Evolutionary conservation across 2,113 vertebrate species (phyloP), one percentile per base, ranked within the genome.

Genomic region (Charadrius vociferus): DNA sequence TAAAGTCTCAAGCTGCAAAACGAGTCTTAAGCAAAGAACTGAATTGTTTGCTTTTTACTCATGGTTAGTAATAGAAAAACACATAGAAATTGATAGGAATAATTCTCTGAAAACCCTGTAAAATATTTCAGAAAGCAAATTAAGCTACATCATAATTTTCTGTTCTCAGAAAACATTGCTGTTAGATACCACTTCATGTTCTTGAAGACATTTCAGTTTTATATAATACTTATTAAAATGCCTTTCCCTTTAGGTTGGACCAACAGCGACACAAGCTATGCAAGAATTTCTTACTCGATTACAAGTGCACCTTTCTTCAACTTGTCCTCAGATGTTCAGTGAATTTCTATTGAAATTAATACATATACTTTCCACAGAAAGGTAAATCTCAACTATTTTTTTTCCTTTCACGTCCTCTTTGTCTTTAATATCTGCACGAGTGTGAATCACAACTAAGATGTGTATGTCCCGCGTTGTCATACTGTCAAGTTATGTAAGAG

Each of bases 241-340:
- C 23, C 10, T 94, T 97, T 86, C 32, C 23, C 34, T 95, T 59
- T 84, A 99, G 98, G 99, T 99, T 98, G 99, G 99, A 52, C 99
- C 99, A 95, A 99, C 99, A n/a, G 99, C 99, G 39, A 99, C 99
- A 2, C 99, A 99, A 98, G 99, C 99, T 96, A 99, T 99, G 99
- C 99, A 99, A 61, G 99, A 99, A 97, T 99, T 99, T 95, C 98
- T 99, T 94, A 99, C 99, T 90, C 98, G 99, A 30, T 98, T 99
- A 86, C 99, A 99, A 98, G 99, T 99, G 55, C 99, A 99, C 96
- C 98, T 99, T 90, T 99, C 99, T 93, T 99, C 99, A 97, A 98
- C 99, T 74, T 99, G 99, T 97, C 99, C 99, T 63, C 99, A 99
- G 96, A 99, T 99, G 98, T 99, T 99, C 98, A 99, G 99, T 98